These are phyloP conservation scores for Pollenia griseotomentosa DNA, from an alignment of 2,888 invertebrate genomes.

Conservation along the genomic window DNA sequence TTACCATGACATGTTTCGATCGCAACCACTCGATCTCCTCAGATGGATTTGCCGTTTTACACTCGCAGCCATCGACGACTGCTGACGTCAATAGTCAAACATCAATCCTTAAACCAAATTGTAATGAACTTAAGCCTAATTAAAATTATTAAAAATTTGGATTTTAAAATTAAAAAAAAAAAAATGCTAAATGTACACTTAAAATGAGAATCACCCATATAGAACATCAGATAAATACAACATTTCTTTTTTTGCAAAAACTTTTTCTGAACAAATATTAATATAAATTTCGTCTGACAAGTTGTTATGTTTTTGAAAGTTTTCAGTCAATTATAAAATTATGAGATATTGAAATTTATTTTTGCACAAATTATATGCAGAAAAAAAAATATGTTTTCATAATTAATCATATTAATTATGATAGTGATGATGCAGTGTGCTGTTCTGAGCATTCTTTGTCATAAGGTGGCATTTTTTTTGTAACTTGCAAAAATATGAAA, in stretches of 20 bases:
- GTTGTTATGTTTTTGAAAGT: constrained; percentile 67
- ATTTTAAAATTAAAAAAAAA: too few species aligned
- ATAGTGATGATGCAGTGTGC: background rate
- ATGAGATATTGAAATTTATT: constrained; percentile 35
- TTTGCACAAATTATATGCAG: background rate
- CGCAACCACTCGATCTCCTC: too few species aligned
- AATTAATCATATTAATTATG: constrained; percentile 43
- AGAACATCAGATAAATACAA: background rate
- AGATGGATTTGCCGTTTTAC: too few species aligned
- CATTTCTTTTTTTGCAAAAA: background rate
- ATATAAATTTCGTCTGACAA: constrained; percentile 68
- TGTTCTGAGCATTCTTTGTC: background rate
- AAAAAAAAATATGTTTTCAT: constrained; percentile 34
- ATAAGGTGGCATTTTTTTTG: background rate
- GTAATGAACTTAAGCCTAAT: too few species aligned
- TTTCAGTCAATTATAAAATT: constrained; percentile 69
- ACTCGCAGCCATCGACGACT: too few species aligned
- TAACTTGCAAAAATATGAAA: background rate
- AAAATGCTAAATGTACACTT: too few species aligned
- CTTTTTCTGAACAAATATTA: constrained; percentile 43
- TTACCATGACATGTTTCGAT: too few species aligned
- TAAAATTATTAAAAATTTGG: too few species aligned
- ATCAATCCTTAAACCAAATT: too few species aligned
- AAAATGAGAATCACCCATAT: too few species aligned
- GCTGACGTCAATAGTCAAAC: too few species aligned